Conservation (phyloP, 1,140 invertebrate species). For the Pygmarrhopalites habei region DNA sequence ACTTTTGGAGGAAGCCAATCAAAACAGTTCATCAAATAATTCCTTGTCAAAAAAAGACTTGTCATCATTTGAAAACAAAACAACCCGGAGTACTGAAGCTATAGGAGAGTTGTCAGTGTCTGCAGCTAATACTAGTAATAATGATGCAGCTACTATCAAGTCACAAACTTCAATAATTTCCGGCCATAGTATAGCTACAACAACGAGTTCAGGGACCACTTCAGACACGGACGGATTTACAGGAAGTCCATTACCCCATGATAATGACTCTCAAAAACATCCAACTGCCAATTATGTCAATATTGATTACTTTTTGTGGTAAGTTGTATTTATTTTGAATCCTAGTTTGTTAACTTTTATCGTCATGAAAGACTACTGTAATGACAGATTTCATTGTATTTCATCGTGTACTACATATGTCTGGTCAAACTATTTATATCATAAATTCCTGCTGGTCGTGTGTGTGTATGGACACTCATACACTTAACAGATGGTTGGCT, state of each 20-base stretch:
- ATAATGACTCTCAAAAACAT: constrained; percentile 44
- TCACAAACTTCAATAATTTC: constrained; percentile 40
- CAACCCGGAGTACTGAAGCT: constrained; percentile 3
- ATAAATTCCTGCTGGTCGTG: no score
- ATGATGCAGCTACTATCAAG: constrained; percentile 41
- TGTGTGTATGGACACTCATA: no score
- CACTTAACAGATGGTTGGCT: no score
- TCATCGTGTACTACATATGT: no score
- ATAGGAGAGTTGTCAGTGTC: background rate
- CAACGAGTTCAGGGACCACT: constrained; percentile 40
- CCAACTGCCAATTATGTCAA: constrained; percentile 77
- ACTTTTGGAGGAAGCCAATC: constrained; percentile 44
- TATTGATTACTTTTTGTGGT: constrained; percentile 81
- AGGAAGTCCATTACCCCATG: constrained; percentile 34
- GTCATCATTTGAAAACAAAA: constrained; percentile 41
- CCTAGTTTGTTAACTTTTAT: no score
- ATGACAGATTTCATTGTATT: no score
- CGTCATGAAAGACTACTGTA: no score
- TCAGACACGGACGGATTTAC: constrained; percentile 53
- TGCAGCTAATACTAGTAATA: constrained; percentile 25
- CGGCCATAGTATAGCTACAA: constrained; percentile 47
- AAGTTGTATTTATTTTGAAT: constrained; percentile 44
- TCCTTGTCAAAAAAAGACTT: constrained; percentile 47
- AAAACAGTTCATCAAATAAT: constrained; percentile 56
- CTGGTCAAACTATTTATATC: no score